Base-by-base conservation (phyloP, 2,888 invertebrate species). In the Zaprionus bogoriensis region DNA sequence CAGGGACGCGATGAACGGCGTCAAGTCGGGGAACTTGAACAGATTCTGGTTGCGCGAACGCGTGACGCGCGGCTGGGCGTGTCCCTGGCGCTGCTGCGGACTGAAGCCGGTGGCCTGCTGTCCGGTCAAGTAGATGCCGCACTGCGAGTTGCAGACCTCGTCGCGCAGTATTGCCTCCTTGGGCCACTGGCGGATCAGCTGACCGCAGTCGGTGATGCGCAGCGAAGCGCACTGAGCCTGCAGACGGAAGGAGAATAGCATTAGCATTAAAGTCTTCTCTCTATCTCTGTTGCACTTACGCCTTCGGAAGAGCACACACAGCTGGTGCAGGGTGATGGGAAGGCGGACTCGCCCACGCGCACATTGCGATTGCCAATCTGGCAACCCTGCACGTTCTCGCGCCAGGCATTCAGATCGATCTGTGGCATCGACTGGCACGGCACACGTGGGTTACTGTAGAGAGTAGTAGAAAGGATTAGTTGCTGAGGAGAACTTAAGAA, bases 111-210 rank as follows among this genome's bases (percentile, higher is more conserved):
- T 50, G 27, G 79, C 79, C 61, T 89, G 89, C 30, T 85, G 82
- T 28, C 91, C 92, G 36, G 92, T 92, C 19, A 95, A 91, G 10
- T 95, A 92, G 82, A 95, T 95, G 38, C 96, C 96, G 89, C 98
- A 98, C 91, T 98, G 97, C 2, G 97, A 96, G 14, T 96, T 95
- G 91, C 98, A 98, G 10, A 97, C 96, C 89, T 96, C 96, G 88
- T 98, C 98, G 2, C 95, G 93, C 19, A 95, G 90, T 38, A 97
- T 95, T 0, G 95, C 95, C 25, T 97, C 96, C 54, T 95, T 93
- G 51, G 96, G 94, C 93, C 96, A 96, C 90, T 97, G 96, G 63
- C 95, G 93, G 50, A 96, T 92, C 27, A 97, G 92, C 81, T 96
- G 95, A 12, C 94, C 94, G 90, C 97, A 97, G 91, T 97, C 97